A percentile compares a stretch with the other conserved stretches of the same genome.
Evolutionary conservation across 2,113 vertebrate species (phyloP).

Genomic region (Chionodraco myersi): DNA sequence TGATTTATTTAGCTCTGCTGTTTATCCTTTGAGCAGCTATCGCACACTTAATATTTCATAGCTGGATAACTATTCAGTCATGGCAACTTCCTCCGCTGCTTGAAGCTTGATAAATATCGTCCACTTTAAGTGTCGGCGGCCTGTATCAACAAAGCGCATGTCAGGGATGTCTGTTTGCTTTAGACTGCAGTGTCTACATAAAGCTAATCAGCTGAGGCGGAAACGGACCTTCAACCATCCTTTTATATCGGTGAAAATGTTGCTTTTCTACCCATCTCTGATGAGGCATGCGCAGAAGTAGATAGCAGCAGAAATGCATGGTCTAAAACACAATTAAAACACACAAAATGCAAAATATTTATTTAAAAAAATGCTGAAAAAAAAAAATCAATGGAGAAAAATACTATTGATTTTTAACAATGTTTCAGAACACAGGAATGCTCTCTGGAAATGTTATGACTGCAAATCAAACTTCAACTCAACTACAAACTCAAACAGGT

Average conservation of each 20-base stretch:
- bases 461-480: background rate
- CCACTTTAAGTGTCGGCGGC: constrained; percentile 39
- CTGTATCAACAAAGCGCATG: constrained; percentile 51
- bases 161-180: constrained; percentile 37
- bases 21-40: background rate
- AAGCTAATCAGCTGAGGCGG: constrained; percentile 3
- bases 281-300: background rate
- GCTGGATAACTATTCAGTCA: constrained; percentile 52
- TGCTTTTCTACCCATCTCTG: background rate
- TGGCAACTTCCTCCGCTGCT: constrained; percentile 66
- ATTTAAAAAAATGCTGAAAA: constrained; percentile 21
- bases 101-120: constrained; percentile 38
- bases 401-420: constrained; percentile 2
- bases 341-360: constrained; percentile 25
- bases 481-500: constrained; percentile 2
- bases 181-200: constrained; percentile 1
- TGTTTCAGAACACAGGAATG: constrained; percentile 38
- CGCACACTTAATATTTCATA: constrained; percentile 37
- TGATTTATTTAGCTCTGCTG: constrained; percentile 45
- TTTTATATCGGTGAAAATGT: background rate
- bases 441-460: constrained; percentile 10
- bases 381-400: background rate
- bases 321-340: background rate
- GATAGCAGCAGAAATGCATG: background rate
- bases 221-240: background rate